A percentile compares a stretch with the other conserved stretches of the same genome.
Evolutionary conservation across 2,888 invertebrate species (phyloP).

Genomic region (Amphipyra berbera): DNA sequence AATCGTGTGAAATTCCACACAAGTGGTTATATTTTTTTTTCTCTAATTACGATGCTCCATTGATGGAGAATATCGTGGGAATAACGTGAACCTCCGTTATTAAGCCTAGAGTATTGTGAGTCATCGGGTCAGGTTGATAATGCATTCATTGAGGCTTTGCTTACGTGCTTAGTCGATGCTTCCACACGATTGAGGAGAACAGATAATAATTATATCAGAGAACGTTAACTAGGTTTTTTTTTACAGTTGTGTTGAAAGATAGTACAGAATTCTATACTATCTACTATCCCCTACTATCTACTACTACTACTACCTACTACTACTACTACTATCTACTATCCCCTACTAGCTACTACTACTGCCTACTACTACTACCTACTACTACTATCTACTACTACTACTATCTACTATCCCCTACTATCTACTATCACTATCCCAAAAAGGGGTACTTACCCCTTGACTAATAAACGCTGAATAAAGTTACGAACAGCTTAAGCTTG

Average conservation of each 20-base stretch:
- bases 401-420: no score
- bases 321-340: no score
- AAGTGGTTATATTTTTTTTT: slow-evolving; percentile 38
- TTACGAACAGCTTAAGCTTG: no score
- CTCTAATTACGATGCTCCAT: slow-evolving; percentile 18
- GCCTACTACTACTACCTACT: no score
- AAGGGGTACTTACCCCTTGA: no score
- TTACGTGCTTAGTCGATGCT: slow-evolving; percentile 17
- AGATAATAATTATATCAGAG: neutral
- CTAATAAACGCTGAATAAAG: no score
- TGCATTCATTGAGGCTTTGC: slow-evolving; percentile 21
- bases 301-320: no score
- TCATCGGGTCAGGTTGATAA: slow-evolving; percentile 50
- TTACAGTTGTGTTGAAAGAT: neutral
- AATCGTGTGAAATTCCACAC: slow-evolving; percentile 50
- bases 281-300: no score
- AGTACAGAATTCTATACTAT: neutral
- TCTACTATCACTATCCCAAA: no score
- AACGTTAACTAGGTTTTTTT: no score
- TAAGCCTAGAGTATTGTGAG: slow-evolving; percentile 44
- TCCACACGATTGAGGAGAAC: slow-evolving; percentile 10
- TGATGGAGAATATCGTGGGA: slow-evolving; percentile 50
- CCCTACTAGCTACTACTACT: no score
- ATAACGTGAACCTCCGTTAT: slow-evolving; percentile 47
- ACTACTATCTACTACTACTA: no score